phyloP scores from a whole-genome alignment of 2,888 invertebrate genomes.

The Torymus tubicola region DNA sequence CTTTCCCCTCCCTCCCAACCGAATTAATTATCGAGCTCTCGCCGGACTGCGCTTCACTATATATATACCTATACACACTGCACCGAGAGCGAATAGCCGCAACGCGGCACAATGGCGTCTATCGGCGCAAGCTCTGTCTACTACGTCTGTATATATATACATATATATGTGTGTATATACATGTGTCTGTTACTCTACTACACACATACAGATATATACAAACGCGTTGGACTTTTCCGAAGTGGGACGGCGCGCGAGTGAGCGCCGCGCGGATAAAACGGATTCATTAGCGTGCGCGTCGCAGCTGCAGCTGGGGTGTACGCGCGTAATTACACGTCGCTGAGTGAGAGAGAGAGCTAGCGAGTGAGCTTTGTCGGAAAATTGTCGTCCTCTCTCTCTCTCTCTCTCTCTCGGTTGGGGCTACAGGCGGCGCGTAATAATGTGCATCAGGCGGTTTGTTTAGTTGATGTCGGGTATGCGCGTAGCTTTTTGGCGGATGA shows the following conservation, averaged over 20 bases:
- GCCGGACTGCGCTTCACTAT: no score
- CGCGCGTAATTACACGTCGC: slow-evolving; percentile 59
- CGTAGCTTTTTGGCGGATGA: no score
- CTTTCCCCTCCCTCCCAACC: no score
- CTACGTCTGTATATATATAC: neutral
- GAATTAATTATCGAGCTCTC: no score
- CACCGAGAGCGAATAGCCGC: neutral
- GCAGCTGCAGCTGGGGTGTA: slow-evolving; percentile 45
- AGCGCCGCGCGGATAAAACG: slow-evolving; percentile 35
- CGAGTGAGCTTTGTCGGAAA: neutral
- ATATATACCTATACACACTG: no score
- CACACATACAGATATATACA: neutral
- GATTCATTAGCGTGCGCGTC: slow-evolving; percentile 47
- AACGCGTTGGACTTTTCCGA: neutral
- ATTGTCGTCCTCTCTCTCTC: neutral
- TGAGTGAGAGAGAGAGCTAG: neutral
- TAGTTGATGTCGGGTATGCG: no score
- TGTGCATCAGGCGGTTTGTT: no score
- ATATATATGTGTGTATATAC: slow-evolving; percentile 1
- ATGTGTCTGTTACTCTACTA: neutral
- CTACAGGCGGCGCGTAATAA: neutral
- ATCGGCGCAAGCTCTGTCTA: slow-evolving; percentile 2
- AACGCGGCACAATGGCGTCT: neutral
- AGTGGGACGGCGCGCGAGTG: neutral
- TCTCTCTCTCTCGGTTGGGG: neutral